Evolutionary conservation across 1,140 invertebrate species (phyloP).

Genomic region (Doryteuthis pealeii): DNA sequence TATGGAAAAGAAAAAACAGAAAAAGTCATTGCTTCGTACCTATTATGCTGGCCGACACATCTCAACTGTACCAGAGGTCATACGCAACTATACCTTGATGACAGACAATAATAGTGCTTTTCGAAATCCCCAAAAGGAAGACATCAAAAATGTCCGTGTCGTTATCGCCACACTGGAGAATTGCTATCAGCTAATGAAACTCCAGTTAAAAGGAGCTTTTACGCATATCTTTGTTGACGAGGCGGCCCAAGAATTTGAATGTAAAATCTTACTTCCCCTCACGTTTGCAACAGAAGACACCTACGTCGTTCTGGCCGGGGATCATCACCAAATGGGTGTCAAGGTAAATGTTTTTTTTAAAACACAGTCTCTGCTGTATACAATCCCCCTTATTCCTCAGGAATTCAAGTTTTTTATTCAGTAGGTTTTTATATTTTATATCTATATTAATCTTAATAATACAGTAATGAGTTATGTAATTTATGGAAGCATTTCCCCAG

Average conservation of each 20-base stretch:
- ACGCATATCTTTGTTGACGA: conserved; percentile 55
- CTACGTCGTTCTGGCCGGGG: conserved; percentile 51
- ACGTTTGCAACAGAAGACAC: conserved; percentile 47
- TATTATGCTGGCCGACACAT: too few relatives aligned
- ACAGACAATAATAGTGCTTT: conserved; percentile 63
- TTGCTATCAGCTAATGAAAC: conserved; percentile 59
- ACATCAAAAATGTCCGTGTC: conserved; percentile 70
- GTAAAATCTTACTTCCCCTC: conserved; percentile 49
- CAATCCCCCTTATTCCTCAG: too few relatives aligned
- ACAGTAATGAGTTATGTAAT: too few relatives aligned
- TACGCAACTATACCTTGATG: conserved; percentile 66
- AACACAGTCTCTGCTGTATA: too few relatives aligned
- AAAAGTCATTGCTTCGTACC: too few relatives aligned
- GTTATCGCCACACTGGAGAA: conserved; percentile 80
- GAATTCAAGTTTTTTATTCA: too few relatives aligned
- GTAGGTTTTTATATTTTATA: too few relatives aligned
- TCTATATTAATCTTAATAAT: too few relatives aligned
- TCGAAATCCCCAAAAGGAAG: conserved; percentile 70
- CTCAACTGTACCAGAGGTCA: neutral
- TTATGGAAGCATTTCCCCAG: too few relatives aligned
- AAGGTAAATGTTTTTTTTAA: conserved; percentile 70
- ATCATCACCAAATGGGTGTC: conserved; percentile 44
- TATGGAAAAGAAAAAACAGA: too few relatives aligned
- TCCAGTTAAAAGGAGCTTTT: conserved; percentile 38
- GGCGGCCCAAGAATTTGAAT: conserved; percentile 51